These are phyloP conservation scores for Brienomyrus longianalis DNA, from an alignment of 2,113 vertebrate genomes.

Conservation along the genomic window DNA sequence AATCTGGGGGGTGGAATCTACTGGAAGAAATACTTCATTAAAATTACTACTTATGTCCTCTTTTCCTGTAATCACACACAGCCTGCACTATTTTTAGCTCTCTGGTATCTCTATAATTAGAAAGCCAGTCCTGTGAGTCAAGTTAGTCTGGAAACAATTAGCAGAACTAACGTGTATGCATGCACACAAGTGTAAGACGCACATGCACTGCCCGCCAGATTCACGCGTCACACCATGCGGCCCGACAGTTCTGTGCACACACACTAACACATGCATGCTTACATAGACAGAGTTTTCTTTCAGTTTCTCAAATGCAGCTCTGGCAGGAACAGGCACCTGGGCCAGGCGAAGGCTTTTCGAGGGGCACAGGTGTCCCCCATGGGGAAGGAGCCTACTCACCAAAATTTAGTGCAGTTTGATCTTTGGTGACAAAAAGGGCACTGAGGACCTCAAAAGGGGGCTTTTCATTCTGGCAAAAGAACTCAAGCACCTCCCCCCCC, in stretches of 20 bases:
- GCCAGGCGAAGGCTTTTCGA: neutral
- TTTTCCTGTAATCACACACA: neutral
- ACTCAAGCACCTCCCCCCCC: neutral
- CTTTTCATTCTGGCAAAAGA: neutral
- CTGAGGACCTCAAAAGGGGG: neutral
- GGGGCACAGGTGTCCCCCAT: neutral
- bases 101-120: slow-evolving; percentile 7
- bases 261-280: neutral
- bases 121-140: neutral
- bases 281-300: neutral
- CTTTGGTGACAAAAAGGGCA: neutral
- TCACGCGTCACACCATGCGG: neutral
- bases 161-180: neutral
- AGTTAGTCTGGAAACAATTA: slow-evolving; percentile 4
- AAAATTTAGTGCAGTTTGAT: neutral
- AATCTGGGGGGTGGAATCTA: neutral
- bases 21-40: neutral
- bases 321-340: neutral
- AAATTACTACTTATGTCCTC: neutral
- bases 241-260: neutral
- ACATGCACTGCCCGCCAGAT: neutral
- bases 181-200: neutral
- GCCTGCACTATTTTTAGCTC: neutral
- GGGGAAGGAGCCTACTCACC: too few relatives aligned
- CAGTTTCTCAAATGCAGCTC: neutral